Evolutionary conservation across 2,797 vertebrate genomes (phyloP), one percentile per base, ranked within the genome.

Genomic region (Rhynchotus rufescens): DNA sequence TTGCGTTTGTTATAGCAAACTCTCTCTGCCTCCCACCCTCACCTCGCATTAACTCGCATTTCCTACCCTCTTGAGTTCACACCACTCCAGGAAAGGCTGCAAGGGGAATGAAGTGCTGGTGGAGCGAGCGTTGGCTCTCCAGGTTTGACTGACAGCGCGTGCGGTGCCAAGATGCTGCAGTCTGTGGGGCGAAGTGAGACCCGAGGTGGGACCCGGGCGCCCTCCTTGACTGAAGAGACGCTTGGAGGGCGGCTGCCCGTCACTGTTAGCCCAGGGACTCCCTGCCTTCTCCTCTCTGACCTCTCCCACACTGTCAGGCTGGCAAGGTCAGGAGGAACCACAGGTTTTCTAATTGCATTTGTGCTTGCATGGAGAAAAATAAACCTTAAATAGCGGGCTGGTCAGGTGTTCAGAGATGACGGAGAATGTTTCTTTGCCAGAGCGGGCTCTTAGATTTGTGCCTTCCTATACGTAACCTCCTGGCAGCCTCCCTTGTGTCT

Each of bases 331-430:
- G 90, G 90, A 96, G 89, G 93, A 96, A 95, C 91, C 90, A 94
- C 88, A 95, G 87, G 87, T 96, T 96, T 96, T 82, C 90, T 94
- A 95, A 96, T 84, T 92, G 92, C 88, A 80, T 90, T 95, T 96
- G 84, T 89, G 76, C 78, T 69, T 79, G 81, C 69, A 89, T 54
- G 85, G 80, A 89, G 80, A 56, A 32, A 92, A 95, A 60, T 36
- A 92, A 95, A 69, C 66, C 82, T 92, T 87, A 89, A 95, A 90
- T 36, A 36, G 83, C 60, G 89, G 84, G 54, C 85, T 91, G 87
- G 85, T 64, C 75, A 88, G 71, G 89, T 84, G 77, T 36, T 36
- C 10, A 10, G 40, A 40, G 40, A 40, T 40, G 40, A 91, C 86
- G 89, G 80, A 89, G 83, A 92, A 78, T 75, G 40, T 60, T 92